Conservation (phyloP, 2,888 invertebrate species). For the Terebella lapidaria region DNA sequence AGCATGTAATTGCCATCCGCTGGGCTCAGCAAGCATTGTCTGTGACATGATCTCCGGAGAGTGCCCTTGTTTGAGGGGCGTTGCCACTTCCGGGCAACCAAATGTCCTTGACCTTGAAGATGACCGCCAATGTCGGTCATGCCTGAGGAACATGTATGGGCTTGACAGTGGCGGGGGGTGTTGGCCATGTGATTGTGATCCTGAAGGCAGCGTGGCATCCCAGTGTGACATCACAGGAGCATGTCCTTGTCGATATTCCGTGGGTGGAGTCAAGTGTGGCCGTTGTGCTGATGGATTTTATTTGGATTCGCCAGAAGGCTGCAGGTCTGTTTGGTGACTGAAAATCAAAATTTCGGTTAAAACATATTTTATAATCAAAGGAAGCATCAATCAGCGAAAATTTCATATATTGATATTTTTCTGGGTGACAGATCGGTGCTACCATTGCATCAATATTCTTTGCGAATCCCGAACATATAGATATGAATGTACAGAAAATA, state of each 20-base stretch:
- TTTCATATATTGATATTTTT: no score
- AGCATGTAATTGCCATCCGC: slow-evolving; percentile 72
- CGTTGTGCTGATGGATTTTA: slow-evolving; percentile 48
- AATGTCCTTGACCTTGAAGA: slow-evolving; percentile 9
- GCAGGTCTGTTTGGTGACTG: slow-evolving; percentile 49
- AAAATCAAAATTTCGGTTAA: no score
- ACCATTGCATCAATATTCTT: no score
- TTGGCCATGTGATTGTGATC: slow-evolving; percentile 23
- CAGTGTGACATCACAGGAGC: slow-evolving; percentile 28
- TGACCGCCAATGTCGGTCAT: slow-evolving; percentile 26
- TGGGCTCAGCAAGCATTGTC: slow-evolving; percentile 58
- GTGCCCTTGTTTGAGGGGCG: slow-evolving; percentile 66
- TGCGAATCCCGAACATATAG: no score
- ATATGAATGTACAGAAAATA: no score
- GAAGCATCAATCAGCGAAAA: no score
- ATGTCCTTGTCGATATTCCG: slow-evolving; percentile 49
- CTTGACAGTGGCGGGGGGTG: slow-evolving; percentile 19
- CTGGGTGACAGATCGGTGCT: no score
- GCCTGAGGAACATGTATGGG: slow-evolving; percentile 28
- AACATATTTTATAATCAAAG: no score
- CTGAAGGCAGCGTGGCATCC: slow-evolving; percentile 10
- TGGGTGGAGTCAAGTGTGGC: slow-evolving; percentile 49
- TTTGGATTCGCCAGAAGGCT: slow-evolving; percentile 78
- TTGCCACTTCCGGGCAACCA: slow-evolving; percentile 22
- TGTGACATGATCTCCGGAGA: slow-evolving; percentile 67